These are phyloP conservation scores for Candidula unifasciata DNA, from an alignment of 2,888 invertebrate genomes.

Conservation along the genomic window DNA sequence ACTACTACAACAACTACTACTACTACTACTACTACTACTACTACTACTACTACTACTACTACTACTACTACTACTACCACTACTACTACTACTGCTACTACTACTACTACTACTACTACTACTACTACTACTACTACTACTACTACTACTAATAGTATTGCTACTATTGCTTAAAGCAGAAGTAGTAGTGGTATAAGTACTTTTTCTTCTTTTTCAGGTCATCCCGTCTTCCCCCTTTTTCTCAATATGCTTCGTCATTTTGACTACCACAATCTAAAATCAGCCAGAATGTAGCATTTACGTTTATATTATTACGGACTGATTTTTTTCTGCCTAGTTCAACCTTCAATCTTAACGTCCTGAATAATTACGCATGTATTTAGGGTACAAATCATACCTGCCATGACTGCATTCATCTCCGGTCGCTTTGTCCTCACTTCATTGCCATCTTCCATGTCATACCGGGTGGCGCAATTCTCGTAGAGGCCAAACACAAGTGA, in stretches of 20 bases:
- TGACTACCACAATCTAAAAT: too few relatives aligned
- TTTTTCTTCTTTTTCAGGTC: too few relatives aligned
- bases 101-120: constrained; percentile 6
- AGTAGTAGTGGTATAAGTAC: too few relatives aligned
- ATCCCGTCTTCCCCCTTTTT: too few relatives aligned
- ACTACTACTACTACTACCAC: constrained; percentile 18
- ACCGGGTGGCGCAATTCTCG: constrained; percentile 50
- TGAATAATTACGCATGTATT: too few relatives aligned
- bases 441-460: constrained; percentile 47
- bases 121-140: constrained; percentile 21
- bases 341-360: too few relatives aligned
- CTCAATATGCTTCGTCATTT: too few relatives aligned
- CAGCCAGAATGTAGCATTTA: too few relatives aligned
- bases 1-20: constrained; percentile 29
- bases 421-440: constrained; percentile 42
- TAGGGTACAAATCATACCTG: constrained; percentile 25
- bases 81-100: constrained; percentile 25
- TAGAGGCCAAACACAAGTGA: constrained; percentile 47
- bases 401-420: constrained; percentile 45
- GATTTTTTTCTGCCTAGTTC: too few relatives aligned
- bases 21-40: constrained; percentile 36
- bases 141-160: too few relatives aligned
- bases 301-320: too few relatives aligned
- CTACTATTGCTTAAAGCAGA: too few relatives aligned
- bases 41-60: constrained; percentile 36